phyloP scores from a whole-genome alignment of 2,797 vertebrate genomes.

The Psittacula derbiana region DNA sequence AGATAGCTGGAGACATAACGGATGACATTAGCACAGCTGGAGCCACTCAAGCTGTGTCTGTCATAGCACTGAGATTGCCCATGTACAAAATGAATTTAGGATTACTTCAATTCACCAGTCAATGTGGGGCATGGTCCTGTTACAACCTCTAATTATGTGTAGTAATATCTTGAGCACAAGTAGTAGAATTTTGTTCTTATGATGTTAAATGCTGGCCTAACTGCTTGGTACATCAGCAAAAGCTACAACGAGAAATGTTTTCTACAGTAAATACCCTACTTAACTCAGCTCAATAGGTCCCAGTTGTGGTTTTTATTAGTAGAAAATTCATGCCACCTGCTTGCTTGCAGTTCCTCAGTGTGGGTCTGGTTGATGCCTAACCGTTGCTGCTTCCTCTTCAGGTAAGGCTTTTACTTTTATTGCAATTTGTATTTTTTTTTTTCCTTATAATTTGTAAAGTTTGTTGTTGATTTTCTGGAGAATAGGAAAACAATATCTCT shows the following conservation, averaged over 20 bases:
- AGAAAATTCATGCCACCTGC: neutral
- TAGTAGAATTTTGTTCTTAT: neutral
- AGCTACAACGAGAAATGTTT: neutral
- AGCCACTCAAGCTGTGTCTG: neutral
- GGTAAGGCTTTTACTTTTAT: neutral
- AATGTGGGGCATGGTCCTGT: neutral
- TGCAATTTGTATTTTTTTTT: fast-evolving
- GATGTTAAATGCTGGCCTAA: neutral
- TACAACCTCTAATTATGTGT: neutral
- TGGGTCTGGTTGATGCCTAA: fast-evolving
- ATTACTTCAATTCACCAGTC: neutral
- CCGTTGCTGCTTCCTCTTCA: neutral
- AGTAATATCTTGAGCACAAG: neutral
- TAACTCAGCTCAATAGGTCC: neutral
- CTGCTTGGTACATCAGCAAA: neutral
- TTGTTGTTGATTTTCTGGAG: neutral
- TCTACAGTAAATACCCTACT: neutral
- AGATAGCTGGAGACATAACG: neutral
- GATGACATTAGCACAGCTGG: neutral
- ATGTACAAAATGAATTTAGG: neutral
- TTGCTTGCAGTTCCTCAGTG: fast-evolving
- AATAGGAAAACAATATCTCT: fast-evolving
- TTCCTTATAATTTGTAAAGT: neutral
- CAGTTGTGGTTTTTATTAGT: neutral
- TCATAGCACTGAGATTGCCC: neutral